Evolutionary conservation across 2,888 invertebrate genomes (phyloP), one percentile per base, ranked within the genome.

Genomic region (Leptopterna dolabrata): DNA sequence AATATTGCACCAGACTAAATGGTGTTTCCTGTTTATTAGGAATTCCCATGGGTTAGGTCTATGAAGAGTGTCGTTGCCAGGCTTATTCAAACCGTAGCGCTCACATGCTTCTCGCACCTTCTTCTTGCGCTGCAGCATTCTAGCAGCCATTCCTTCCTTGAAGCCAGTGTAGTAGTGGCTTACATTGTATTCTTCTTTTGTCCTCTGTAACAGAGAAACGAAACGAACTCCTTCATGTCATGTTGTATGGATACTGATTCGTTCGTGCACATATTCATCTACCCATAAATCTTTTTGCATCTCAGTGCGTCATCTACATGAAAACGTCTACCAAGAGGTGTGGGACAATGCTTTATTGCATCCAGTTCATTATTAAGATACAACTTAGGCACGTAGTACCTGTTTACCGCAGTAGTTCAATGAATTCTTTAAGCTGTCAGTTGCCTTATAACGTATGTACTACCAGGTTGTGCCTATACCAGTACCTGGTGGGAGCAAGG

Each of bases 1-100:
- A 89, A 95, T 94, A 91, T 95, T 95, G 91, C 95, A 95, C 96
- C 96, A 96, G 91, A 96, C 95, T 86, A 96, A 93, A 91, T 95
- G 96, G 91, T 96, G 95, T 91, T 96, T 95, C 90, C 94, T 93
- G 92, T 96, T 96, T 90, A 96, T 95, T 91, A 97, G 93, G 92
- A 96, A 97, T 92, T 97, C 96, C 97, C 96, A 96, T 16, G 96
- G 95, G 91, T 96, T 96, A 36, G 96, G 95, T 91, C 94, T 95
- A 90, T 95, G 94, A 27, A 93, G 92, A 29, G 93, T 93, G 86
- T 91, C 90, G 83, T 91, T 90, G 88, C 94, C 94, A 47, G 93
- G 92, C 88, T 93, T 92, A 90, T 95, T 94, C 71, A 95, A 92
- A 36, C 95, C 94, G 63, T 94, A 92, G 87, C 92, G 92, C n/a